Conservation (phyloP, 2,888 invertebrate genomes). For the Poecilus cupreus region DNA sequence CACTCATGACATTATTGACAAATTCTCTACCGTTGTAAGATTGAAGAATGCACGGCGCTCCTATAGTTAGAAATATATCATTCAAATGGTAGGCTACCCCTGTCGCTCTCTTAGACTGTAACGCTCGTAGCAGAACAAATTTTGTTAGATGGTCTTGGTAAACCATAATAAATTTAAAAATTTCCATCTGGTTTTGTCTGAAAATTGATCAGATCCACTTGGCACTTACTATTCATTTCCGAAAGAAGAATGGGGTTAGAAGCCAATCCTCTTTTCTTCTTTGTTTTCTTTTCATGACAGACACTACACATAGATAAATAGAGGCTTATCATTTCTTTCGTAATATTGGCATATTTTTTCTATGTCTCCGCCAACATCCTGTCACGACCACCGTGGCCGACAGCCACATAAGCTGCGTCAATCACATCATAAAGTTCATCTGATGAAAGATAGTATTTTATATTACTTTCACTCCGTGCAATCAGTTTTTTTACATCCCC, state of each 20-base stretch:
- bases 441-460: constrained; percentile 6
- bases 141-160: constrained; percentile 70
- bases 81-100: constrained; percentile 68
- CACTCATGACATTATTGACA: constrained; percentile 64
- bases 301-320: constrained; percentile 36
- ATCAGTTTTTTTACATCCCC: neutral
- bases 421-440: constrained; percentile 49
- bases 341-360: constrained; percentile 59
- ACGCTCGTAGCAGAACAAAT: constrained; percentile 68
- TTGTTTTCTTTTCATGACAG: constrained; percentile 46
- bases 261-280: constrained; percentile 60
- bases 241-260: constrained; percentile 60
- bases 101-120: constrained; percentile 67
- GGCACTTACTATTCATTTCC: constrained; percentile 67
- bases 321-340: constrained; percentile 15
- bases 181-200: constrained; percentile 66
- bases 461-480: constrained; percentile 1
- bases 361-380: constrained; percentile 39
- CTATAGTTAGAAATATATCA: constrained; percentile 69
- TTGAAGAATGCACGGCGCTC: constrained; percentile 69
- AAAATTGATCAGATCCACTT: constrained; percentile 69
- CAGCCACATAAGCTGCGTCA: constrained; percentile 52
- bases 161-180: constrained; percentile 68
- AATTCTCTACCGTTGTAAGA: constrained; percentile 68
- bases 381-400: constrained; percentile 53